Conservation (phyloP, 2,797 vertebrate genomes). For the Schizopygopsis malacanthus region DNA sequence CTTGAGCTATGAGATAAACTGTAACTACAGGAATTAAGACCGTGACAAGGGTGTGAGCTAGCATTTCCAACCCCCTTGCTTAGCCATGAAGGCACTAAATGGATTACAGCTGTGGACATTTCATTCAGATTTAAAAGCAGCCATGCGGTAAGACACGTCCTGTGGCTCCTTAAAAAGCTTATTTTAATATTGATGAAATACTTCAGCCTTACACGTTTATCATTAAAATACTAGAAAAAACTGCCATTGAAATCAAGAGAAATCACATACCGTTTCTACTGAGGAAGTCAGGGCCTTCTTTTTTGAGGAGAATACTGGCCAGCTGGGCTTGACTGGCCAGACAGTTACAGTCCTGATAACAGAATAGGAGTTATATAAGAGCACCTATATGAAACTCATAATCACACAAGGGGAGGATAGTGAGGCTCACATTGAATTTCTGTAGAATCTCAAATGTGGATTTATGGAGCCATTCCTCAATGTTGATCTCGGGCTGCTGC, state of each 20-base stretch:
- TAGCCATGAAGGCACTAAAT: conserved; percentile 42
- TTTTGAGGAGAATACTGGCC: conserved; percentile 85
- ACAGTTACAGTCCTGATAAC: conserved; percentile 86
- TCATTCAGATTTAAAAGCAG: conserved; percentile 48
- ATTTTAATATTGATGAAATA: conserved; percentile 28
- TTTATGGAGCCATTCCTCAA: conserved; percentile 85
- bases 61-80: conserved; percentile 33
- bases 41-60: conserved; percentile 3
- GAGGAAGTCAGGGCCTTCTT: conserved; percentile 90
- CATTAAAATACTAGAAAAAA: background rate
- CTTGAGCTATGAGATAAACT: conserved; percentile 16
- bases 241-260: background rate
- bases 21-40: conserved; percentile 32
- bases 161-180: conserved; percentile 38
- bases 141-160: conserved; percentile 11
- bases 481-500: conserved; percentile 86
- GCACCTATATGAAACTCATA: background rate
- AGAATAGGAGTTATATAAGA: background rate
- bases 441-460: conserved; percentile 87
- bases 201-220: conserved; percentile 10
- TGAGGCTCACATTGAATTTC: conserved; percentile 87
- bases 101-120: conserved; percentile 52
- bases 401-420: background rate
- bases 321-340: conserved; percentile 92
- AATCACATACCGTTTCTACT: conserved; percentile 85